These are phyloP conservation scores for Phenganax marumi DNA, from an alignment of 92 coral and sea anemone genomes.

Conservation along the genomic window DNA sequence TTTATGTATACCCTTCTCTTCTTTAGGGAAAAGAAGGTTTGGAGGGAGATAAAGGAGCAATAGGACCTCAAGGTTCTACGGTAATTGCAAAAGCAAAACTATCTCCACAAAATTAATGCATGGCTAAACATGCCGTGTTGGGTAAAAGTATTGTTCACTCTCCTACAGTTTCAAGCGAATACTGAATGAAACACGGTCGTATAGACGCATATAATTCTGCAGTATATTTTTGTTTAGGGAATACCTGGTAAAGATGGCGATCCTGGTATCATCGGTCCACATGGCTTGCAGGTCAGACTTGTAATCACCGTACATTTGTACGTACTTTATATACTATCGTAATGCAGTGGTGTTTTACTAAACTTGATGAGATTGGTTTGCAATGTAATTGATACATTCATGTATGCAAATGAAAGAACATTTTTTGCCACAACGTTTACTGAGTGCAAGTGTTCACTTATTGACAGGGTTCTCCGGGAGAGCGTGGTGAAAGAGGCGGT, in stretches of 20 bases:
- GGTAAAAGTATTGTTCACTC: neutral
- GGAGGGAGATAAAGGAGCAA: slow-evolving; percentile 10
- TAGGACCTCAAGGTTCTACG: slow-evolving; percentile 7
- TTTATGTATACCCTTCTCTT: neutral
- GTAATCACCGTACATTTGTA: neutral
- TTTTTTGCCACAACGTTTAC: neutral
- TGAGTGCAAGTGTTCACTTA: neutral
- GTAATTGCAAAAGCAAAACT: neutral
- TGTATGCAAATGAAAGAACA: neutral
- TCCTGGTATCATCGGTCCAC: slow-evolving; percentile 3
- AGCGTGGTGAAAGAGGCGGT: slow-evolving; percentile 35
- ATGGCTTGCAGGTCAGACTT: slow-evolving; percentile 24
- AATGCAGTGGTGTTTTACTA: neutral
- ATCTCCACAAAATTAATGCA: neutral
- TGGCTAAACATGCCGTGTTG: neutral
- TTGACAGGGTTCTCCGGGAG: slow-evolving; percentile 20
- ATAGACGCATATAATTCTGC: neutral
- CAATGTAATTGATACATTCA: too few relatives aligned
- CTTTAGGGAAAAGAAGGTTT: slow-evolving; percentile 18
- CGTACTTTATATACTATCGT: neutral
- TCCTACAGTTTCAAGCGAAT: neutral
- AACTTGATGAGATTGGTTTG: too few relatives aligned
- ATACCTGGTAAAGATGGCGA: slow-evolving; percentile 21
- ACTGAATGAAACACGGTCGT: too few relatives aligned
- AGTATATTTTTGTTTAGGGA: slow-evolving; percentile 5